phyloP scores from a whole-genome alignment of 2,888 invertebrate species.

The Tanypteryx hageni region DNA sequence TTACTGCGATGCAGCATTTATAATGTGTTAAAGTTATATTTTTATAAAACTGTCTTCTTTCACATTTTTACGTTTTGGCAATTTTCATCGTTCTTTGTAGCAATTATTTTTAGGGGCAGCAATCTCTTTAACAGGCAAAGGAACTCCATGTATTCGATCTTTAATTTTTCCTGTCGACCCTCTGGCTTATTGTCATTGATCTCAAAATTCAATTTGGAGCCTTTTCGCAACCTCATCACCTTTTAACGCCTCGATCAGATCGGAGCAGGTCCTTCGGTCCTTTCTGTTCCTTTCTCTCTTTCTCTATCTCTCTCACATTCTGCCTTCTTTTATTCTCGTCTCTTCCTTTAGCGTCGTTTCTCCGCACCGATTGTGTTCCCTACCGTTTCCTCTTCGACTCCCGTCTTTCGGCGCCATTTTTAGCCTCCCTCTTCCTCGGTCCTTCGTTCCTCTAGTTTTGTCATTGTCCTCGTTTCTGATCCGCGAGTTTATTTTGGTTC shows the following conservation, averaged over 20 bases:
- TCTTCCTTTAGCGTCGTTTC: not conserved
- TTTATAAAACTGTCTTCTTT: no score
- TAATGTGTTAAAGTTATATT: no score
- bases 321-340: not conserved
- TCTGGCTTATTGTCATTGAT: no score
- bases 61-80: no score
- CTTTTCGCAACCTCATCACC: no score
- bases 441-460: not conserved
- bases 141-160: no score
- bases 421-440: not conserved
- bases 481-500: not conserved
- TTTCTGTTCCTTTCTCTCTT: not conserved
- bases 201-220: no score
- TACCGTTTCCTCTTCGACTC: not conserved
- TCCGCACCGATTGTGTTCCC: not conserved
- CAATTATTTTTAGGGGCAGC: no score
- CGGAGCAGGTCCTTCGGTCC: not conserved
- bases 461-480: not conserved
- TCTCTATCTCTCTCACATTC: not conserved
- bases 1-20: no score
- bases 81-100: no score
- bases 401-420: not conserved
- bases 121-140: no score
- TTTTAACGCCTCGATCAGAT: not conserved
- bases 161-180: no score